Base-by-base conservation (phyloP, 2,797 vertebrate genomes). In the Sebastes hubbsi region DNA sequence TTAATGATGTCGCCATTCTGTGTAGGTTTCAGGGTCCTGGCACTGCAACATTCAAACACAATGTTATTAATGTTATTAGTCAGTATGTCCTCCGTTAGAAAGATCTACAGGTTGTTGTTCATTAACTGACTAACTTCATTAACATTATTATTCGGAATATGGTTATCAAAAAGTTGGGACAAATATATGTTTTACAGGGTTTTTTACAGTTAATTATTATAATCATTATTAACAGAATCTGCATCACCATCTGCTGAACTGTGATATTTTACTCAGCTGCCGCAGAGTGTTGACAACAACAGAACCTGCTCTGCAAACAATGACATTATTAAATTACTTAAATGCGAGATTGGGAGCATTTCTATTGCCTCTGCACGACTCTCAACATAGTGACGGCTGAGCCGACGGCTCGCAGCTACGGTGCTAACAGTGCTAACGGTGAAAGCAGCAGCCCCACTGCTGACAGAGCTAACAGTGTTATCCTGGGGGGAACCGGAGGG, bases 241-340 rank as follows among this genome's bases (percentile, higher is more conserved):
- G 72, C 78, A 87, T 85, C 76, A 75, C 84, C 82, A 81, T 89
- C 78, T 88, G 85, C 73, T 83, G 13, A 80, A 74, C 52, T 88
- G 82, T 84, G 72, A 87, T 67, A 78, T 83, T 86, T 82, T 54
- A 86, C 69, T 77, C 70, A 67, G 80, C 82, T 87, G 75, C 29
- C 10, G 16, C 55, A 72, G 61, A 78, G 29, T 72, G 63, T 66
- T 81, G 63, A 81, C 84, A 86, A 88, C 81, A 76, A 80, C 83
- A 77, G 18, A 75, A 78, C 46, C 64, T 72, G 32, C 73, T 59
- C 54, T 61, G 63, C 49, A 88, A 80, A 82, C 74, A 77, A 77
- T 56, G 11, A 69, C 83, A 80, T 84, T 36, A 72, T 77, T 29
- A 72, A 73, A 66, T 64, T 6, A 55, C 30, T 66, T 49, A 20